These are phyloP conservation scores for Gymnothorax reevesii DNA, from an alignment of 2,797 vertebrate species.

Conservation along the genomic window DNA sequence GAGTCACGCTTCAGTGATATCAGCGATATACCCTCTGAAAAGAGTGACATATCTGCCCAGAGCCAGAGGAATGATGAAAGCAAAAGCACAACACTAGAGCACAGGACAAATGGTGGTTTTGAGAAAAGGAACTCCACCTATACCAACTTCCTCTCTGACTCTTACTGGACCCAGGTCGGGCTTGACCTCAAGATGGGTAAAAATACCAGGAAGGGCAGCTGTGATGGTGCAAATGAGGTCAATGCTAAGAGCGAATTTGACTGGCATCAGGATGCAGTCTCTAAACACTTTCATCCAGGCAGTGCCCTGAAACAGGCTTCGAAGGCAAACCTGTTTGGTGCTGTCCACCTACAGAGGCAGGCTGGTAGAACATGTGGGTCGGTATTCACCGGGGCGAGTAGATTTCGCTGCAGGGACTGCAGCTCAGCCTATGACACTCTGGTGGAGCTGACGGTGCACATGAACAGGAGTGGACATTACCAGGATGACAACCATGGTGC, in stretches of 20 bases:
- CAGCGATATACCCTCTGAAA: constrained; percentile 90
- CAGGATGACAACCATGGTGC: constrained; percentile 95
- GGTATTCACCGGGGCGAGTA: constrained; percentile 96
- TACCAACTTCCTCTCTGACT: constrained; percentile 93
- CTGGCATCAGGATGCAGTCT: constrained; percentile 90
- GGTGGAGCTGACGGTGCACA: constrained; percentile 96
- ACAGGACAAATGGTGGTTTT: constrained; percentile 87
- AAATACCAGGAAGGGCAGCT: constrained; percentile 75
- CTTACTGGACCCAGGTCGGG: constrained; percentile 93
- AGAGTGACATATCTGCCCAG: constrained; percentile 81
- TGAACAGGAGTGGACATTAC: constrained; percentile 98
- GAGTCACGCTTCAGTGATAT: constrained; percentile 93
- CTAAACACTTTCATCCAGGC: constrained; percentile 94
- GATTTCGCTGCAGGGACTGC: constrained; percentile 98
- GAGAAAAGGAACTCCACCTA: constrained; percentile 97
- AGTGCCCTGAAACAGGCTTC: constrained; percentile 88
- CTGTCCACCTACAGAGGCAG: constrained; percentile 95
- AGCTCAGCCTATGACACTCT: constrained; percentile 95
- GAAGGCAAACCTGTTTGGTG: constrained; percentile 97
- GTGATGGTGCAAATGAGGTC: constrained; percentile 66
- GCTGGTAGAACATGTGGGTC: constrained; percentile 97
- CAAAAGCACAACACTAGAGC: constrained; percentile 58
- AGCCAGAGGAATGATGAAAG: constrained; percentile 82
- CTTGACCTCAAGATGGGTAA: constrained; percentile 85
- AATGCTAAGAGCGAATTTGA: constrained; percentile 72